A percentile compares a stretch with the other conserved stretches of the same genome.
phyloP scores from a whole-genome alignment of 2,113 vertebrate species.

The Protomyctophum bolini region DNA sequence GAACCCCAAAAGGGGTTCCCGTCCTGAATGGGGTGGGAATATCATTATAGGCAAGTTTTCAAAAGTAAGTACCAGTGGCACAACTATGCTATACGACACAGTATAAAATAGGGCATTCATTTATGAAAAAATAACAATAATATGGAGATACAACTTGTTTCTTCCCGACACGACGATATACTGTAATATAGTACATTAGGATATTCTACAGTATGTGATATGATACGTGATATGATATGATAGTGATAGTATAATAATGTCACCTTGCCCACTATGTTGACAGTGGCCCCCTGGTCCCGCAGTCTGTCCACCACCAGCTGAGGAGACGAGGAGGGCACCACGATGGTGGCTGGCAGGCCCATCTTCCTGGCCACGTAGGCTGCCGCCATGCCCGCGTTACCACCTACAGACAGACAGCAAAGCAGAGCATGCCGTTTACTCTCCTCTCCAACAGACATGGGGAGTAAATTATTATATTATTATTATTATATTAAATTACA shows the following conservation, averaged over 20 bases:
- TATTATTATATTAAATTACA: too few relatives aligned
- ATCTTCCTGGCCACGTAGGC: conserved; percentile 78
- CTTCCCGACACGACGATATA: too few relatives aligned
- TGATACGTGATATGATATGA: too few relatives aligned
- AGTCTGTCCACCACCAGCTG: conserved; percentile 72
- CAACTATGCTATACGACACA: not conserved
- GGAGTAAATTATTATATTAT: not conserved
- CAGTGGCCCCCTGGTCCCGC: conserved; percentile 73
- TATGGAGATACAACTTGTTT: not conserved
- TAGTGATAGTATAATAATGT: not conserved
- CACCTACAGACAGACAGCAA: conserved; percentile 61
- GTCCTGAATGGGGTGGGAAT: too few relatives aligned
- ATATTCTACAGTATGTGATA: not conserved
- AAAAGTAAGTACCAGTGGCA: too few relatives aligned
- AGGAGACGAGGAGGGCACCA: conserved; percentile 76
- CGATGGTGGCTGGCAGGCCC: conserved; percentile 74
- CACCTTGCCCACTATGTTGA: conserved; percentile 76
- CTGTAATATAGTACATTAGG: too few relatives aligned
- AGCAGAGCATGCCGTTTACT: too few relatives aligned
- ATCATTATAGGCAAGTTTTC: too few relatives aligned
- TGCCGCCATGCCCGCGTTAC: conserved; percentile 82
- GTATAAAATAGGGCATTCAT: not conserved
- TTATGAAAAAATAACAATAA: too few relatives aligned
- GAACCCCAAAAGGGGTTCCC: too few relatives aligned
- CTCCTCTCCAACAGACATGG: too few relatives aligned